These are phyloP conservation scores for Tribolium freemani DNA, from an alignment of 2,888 invertebrate species.

Conservation along the genomic window DNA sequence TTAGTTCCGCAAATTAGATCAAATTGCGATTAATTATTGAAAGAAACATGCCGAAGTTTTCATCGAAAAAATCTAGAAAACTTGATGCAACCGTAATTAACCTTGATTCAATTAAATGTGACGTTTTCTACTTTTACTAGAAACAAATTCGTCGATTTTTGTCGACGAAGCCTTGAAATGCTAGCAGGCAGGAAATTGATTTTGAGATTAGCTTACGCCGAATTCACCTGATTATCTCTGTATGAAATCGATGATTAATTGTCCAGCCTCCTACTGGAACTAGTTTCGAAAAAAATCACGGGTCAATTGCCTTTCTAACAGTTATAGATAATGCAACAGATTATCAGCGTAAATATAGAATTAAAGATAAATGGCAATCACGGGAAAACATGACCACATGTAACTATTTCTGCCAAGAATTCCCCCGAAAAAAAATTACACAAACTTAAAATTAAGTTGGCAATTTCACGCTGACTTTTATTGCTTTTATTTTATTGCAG, in stretches of 20 bases:
- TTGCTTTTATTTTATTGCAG: constrained; percentile 10
- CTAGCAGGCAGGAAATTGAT: not conserved
- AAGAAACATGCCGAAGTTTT: not conserved
- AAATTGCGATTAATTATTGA: constrained; percentile 11
- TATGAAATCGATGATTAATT: not conserved
- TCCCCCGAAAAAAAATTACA: not conserved
- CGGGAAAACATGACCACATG: not conserved
- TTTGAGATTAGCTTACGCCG: not conserved
- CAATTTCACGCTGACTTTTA: constrained; percentile 14
- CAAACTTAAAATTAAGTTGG: not conserved
- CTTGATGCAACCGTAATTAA: constrained; percentile 8
- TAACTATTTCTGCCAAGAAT: constrained; percentile 8
- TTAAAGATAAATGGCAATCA: constrained; percentile 2
- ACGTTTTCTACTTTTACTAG: constrained; percentile 23
- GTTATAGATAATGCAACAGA: constrained; percentile 1
- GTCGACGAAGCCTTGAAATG: not conserved
- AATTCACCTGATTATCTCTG: not conserved
- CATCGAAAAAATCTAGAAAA: constrained; percentile 1
- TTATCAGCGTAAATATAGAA: constrained; percentile 15
- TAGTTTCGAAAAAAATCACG: not conserved
- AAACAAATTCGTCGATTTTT: not conserved
- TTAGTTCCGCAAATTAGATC: constrained; percentile 18
- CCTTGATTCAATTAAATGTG: constrained; percentile 22
- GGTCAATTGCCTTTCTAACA: constrained; percentile 16
- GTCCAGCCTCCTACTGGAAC: not conserved